Evolutionary conservation across 2,797 vertebrate genomes (phyloP).

Genomic region (Channa striata): DNA sequence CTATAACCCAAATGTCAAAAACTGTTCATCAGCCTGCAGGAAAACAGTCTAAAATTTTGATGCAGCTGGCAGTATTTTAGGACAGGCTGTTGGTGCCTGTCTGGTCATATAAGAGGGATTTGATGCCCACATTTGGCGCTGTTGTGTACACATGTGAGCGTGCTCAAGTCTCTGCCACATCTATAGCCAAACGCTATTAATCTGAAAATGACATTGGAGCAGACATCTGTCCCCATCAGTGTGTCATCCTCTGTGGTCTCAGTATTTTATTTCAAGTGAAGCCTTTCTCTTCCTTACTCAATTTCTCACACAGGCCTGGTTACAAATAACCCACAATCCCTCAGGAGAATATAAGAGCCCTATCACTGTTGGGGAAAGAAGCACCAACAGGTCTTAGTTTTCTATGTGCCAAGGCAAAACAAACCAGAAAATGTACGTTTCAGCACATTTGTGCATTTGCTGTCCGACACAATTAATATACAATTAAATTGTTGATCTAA

Average conservation of each 20-base stretch:
- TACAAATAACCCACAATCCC: slow-evolving; percentile 42
- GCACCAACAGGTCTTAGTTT: too few relatives aligned
- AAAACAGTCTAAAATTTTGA: slow-evolving; percentile 52
- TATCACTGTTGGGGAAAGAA: background rate
- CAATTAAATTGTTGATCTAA: background rate
- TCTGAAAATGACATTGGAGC: slow-evolving; percentile 64
- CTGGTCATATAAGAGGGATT: slow-evolving; percentile 53
- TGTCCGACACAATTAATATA: background rate
- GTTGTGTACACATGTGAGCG: slow-evolving; percentile 41
- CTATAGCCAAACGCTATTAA: slow-evolving; percentile 70
- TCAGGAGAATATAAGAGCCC: slow-evolving; percentile 13
- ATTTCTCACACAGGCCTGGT: slow-evolving; percentile 24
- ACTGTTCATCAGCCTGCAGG: slow-evolving; percentile 33
- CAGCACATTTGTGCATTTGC: background rate
- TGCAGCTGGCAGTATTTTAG: slow-evolving; percentile 57
- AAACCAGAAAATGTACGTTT: too few relatives aligned
- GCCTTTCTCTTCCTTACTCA: slow-evolving; percentile 15
- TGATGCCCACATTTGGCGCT: slow-evolving; percentile 51
- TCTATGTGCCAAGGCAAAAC: background rate
- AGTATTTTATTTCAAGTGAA: slow-evolving; percentile 64
- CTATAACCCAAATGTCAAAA: slow-evolving; percentile 42
- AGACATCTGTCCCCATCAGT: slow-evolving; percentile 69
- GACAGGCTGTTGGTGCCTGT: slow-evolving; percentile 31
- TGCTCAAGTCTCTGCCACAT: slow-evolving; percentile 54
- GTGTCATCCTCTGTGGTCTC: slow-evolving; percentile 52